Evolutionary conservation across 2,113 vertebrate species (phyloP).

Genomic region (Myiopsitta monachus): DNA sequence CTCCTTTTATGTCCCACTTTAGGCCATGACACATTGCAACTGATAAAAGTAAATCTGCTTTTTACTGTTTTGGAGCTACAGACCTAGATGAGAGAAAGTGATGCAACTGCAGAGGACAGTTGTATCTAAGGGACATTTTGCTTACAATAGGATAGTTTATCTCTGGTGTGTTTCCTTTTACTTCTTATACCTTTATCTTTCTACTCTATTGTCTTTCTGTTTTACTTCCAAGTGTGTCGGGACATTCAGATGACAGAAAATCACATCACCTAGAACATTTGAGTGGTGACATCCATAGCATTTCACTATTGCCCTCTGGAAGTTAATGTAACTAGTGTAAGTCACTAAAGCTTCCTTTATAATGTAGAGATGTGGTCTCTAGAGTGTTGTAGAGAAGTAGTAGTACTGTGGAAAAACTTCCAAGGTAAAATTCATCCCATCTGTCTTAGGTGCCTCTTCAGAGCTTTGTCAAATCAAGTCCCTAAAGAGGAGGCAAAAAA

Average conservation of each 20-base stretch:
- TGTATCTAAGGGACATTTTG: neutral
- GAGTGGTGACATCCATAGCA: neutral
- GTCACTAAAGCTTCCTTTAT: neutral
- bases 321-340: neutral
- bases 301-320: neutral
- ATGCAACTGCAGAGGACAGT: neutral
- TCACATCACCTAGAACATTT: neutral
- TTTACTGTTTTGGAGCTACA: neutral
- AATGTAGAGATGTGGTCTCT: neutral
- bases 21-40: neutral
- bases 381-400: neutral
- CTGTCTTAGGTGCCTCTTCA: neutral
- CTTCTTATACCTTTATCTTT: neutral
- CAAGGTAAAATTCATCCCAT: neutral
- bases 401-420: neutral
- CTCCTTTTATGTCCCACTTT: neutral
- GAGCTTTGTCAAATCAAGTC: neutral
- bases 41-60: neutral
- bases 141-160: neutral
- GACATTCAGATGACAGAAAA: neutral
- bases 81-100: neutral
- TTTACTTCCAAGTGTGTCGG: neutral
- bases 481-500: neutral
- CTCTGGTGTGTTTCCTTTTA: neutral
- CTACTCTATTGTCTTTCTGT: neutral